Percentiles rank a stretch among this genome's conserved stretches.
Conservation (phyloP, 2,797 vertebrate genomes). For the Steatocranus sp. region DNA sequence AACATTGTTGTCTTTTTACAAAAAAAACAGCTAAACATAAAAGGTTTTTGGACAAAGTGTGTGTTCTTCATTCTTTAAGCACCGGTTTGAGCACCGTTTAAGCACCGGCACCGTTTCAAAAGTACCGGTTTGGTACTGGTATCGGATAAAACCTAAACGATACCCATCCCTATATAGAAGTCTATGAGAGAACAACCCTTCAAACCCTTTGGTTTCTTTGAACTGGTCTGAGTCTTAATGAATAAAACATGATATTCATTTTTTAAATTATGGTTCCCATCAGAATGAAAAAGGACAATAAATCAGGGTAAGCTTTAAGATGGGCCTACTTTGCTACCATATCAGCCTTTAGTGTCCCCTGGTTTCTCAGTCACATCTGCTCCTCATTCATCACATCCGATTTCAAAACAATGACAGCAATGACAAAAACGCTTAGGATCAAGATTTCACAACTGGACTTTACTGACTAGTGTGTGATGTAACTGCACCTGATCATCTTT, state of each 20-base stretch:
- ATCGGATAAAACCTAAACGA: too few relatives aligned
- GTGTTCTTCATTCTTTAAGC: too few relatives aligned
- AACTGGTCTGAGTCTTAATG: background rate
- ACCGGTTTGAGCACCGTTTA: too few relatives aligned
- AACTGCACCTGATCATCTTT: background rate
- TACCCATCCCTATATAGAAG: too few relatives aligned
- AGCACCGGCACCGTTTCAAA: too few relatives aligned
- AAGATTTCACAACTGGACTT: background rate
- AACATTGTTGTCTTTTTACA: too few relatives aligned
- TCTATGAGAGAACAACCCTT: background rate
- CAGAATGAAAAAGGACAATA: background rate
- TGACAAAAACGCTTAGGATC: background rate
- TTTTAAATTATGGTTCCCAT: background rate
- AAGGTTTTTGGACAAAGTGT: too few relatives aligned
- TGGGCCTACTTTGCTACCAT: background rate
- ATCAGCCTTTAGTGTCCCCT: background rate
- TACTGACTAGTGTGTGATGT: background rate
- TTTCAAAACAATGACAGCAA: background rate
- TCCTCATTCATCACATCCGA: background rate
- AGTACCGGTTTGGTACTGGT: too few relatives aligned
- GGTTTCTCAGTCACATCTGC: background rate
- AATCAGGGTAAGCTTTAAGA: background rate
- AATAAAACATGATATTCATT: background rate
- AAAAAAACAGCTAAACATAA: too few relatives aligned
- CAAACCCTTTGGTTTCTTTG: background rate